Evolutionary conservation across 2,113 vertebrate genomes (phyloP).

Genomic region (Paradoxurus hermaphroditus): DNA sequence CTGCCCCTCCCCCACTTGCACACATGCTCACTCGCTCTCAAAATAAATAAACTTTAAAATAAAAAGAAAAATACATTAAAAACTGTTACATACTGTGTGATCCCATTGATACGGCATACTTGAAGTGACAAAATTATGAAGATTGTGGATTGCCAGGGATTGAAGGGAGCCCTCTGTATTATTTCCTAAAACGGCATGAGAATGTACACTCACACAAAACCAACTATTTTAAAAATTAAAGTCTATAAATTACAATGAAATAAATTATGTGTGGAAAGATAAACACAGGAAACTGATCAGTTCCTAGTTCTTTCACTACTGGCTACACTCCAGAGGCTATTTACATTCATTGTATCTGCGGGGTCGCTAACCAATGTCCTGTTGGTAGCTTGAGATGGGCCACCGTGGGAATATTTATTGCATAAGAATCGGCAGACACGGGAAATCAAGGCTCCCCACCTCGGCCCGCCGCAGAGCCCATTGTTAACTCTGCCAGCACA

Average conservation of each 20-base stretch:
- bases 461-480: accelerated
- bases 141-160: not conserved
- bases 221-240: not conserved
- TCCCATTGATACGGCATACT: not conserved
- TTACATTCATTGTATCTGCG: not conserved
- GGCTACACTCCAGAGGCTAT: not conserved
- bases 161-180: not conserved
- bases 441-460: not conserved
- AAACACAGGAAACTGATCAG: not conserved
- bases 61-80: not conserved
- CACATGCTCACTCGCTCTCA: too few relatives aligned
- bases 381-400: not conserved
- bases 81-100: not conserved
- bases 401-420: not conserved
- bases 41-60: too few relatives aligned
- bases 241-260: not conserved
- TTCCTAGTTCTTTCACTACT: not conserved
- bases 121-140: not conserved
- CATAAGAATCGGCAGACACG: not conserved
- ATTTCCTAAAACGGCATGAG: not conserved
- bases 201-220: not conserved
- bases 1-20: too few relatives aligned
- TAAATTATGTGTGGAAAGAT: not conserved
- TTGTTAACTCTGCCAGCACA: not conserved
- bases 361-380: not conserved